Evolutionary conservation across 1,140 invertebrate species (phyloP).

Genomic region (Drosophila parabipectinata): DNA sequence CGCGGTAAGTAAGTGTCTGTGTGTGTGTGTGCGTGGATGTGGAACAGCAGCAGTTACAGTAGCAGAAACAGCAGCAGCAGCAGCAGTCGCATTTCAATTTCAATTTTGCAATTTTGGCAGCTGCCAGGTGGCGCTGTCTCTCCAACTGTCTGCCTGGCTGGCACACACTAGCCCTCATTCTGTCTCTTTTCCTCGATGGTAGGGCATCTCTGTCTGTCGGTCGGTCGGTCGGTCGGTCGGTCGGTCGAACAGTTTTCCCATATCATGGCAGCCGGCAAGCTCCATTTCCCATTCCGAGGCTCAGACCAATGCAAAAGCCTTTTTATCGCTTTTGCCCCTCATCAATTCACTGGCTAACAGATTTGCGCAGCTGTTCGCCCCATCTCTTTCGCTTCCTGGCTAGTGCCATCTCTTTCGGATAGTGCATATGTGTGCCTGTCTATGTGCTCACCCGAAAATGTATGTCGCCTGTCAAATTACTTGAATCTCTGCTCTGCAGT

Average conservation of each 20-base stretch:
- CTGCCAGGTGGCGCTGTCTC: slow-evolving; percentile 80
- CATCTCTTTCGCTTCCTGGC: neutral
- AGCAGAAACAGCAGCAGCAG: slow-evolving; percentile 32
- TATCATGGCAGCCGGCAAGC: slow-evolving; percentile 61
- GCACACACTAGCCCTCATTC: slow-evolving; percentile 7
- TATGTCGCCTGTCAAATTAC: slow-evolving; percentile 82
- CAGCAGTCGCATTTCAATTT: slow-evolving; percentile 81
- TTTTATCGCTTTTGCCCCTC: slow-evolving; percentile 79
- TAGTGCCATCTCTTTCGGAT: slow-evolving; percentile 7
- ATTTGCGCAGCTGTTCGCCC: slow-evolving; percentile 68
- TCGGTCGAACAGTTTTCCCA: slow-evolving; percentile 46
- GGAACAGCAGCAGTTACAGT: slow-evolving; percentile 19
- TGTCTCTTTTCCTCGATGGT: neutral
- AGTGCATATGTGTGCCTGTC: slow-evolving; percentile 13
- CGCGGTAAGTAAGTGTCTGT: slow-evolving; percentile 2
- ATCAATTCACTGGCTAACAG: slow-evolving; percentile 80
- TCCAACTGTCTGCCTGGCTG: slow-evolving; percentile 66
- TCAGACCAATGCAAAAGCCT: slow-evolving; percentile 67
- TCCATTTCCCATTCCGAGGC: slow-evolving; percentile 35
- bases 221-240: slow-evolving; percentile 1
- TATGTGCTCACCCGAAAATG: slow-evolving; percentile 62
- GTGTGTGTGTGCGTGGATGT: slow-evolving; percentile 19
- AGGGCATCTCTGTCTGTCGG: slow-evolving; percentile 6
- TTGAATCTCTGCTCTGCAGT: slow-evolving; percentile 70
- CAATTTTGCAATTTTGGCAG: slow-evolving; percentile 82